Evolutionary conservation across 30 jellyfish, hydroid and myxozoan genomes (phyloP).

Genomic region (Hydra vulgaris): DNA sequence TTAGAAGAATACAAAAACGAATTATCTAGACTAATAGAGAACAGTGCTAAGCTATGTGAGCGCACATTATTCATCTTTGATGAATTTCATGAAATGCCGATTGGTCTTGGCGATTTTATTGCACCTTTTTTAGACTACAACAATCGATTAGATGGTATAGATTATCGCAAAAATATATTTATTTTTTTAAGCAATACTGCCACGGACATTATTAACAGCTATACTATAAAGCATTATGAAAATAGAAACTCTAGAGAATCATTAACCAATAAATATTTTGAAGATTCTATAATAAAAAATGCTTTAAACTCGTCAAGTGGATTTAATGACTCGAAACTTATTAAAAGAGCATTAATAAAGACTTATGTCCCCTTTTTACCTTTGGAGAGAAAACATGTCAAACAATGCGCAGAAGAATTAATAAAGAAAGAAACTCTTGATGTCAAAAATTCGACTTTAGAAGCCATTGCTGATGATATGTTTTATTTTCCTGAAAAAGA

Average conservation of each 20-base stretch:
- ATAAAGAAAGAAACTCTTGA: slow-evolving; percentile 9
- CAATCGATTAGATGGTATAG: slow-evolving; percentile 65
- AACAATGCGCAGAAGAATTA: slow-evolving; percentile 48
- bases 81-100: slow-evolving; percentile 93
- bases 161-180: slow-evolving; percentile 73
- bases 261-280: slow-evolving; percentile 38
- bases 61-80: slow-evolving; percentile 70
- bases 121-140: slow-evolving; percentile 66
- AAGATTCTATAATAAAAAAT: slow-evolving; percentile 21
- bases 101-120: slow-evolving; percentile 54
- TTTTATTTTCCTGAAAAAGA: slow-evolving; percentile 43
- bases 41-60: slow-evolving; percentile 34
- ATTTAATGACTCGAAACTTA: slow-evolving; percentile 14
- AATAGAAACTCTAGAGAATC: slow-evolving; percentile 47
- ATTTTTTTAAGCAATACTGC: slow-evolving; percentile 75
- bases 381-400: slow-evolving; percentile 62
- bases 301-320: slow-evolving; percentile 51
- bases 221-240: slow-evolving; percentile 33
- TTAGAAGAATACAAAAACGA: slow-evolving; percentile 23
- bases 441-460: slow-evolving; percentile 2
- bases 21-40: slow-evolving; percentile 15
- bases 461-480: slow-evolving; percentile 54
- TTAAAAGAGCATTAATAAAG: slow-evolving; percentile 49
- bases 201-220: slow-evolving; percentile 44
- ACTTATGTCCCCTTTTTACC: slow-evolving; percentile 74